Percentiles rank a stretch among this genome's conserved stretches.
phyloP scores from a whole-genome alignment of 2,888 invertebrate species.

The Coleophora flavipennella region DNA sequence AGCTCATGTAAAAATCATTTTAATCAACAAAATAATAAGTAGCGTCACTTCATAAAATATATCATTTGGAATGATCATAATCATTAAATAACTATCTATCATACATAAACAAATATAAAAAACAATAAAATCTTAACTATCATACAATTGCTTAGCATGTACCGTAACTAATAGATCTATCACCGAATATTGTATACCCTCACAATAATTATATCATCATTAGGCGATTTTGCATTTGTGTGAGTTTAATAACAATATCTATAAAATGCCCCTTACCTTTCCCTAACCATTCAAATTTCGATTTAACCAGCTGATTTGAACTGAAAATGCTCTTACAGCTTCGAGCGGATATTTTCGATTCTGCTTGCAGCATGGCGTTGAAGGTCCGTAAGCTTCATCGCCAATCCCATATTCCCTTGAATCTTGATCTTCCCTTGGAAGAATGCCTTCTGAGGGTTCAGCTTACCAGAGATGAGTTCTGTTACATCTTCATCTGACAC shows the following conservation, averaged over 20 bases:
- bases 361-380: constrained; percentile 82
- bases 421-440: constrained; percentile 97
- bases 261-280: constrained; percentile 34
- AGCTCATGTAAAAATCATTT: constrained; percentile 20
- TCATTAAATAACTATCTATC: constrained; percentile 2
- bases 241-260: no score
- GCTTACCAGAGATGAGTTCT: constrained; percentile 89
- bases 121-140: constrained; percentile 14
- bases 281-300: constrained; percentile 29
- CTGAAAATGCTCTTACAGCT: constrained; percentile 70
- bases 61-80: constrained; percentile 44
- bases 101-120: constrained; percentile 18
- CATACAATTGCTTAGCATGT: constrained; percentile 4
- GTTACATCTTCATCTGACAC: constrained; percentile 91
- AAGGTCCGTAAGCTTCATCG: constrained; percentile 92
- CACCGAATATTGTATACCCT: not conserved
- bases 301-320: constrained; percentile 18
- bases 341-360: constrained; percentile 82
- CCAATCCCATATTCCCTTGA: constrained; percentile 96
- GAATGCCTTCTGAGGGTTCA: constrained; percentile 96
- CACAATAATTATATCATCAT: no score
- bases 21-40: constrained; percentile 27
- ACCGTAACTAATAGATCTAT: constrained; percentile 13
- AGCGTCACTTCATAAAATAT: constrained; percentile 24
- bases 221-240: constrained; percentile 3